Evolutionary conservation across 2,113 vertebrate genomes (phyloP).

Genomic region (Coregonus clupeaformis): DNA sequence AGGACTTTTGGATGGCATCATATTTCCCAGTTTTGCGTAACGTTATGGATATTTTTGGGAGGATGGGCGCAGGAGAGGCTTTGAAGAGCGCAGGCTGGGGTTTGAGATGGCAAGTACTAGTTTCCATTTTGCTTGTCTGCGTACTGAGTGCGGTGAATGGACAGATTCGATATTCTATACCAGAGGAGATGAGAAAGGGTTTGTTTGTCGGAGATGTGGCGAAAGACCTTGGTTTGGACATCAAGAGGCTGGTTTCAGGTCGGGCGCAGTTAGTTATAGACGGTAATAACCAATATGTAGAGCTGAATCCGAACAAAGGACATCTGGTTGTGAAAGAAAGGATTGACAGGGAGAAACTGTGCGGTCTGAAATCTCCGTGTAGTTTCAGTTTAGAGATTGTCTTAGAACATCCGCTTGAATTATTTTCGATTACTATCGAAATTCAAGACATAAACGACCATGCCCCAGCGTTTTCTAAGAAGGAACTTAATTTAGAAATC

Average conservation of each 20-base stretch:
- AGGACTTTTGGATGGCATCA: neutral
- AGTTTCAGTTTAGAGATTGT: constrained; percentile 74
- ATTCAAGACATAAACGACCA: constrained; percentile 81
- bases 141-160: constrained; percentile 35
- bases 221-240: constrained; percentile 73
- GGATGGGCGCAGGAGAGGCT: constrained; percentile 6
- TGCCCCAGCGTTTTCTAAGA: constrained; percentile 68
- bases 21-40: neutral
- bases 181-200: constrained; percentile 76
- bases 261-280: constrained; percentile 72
- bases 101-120: constrained; percentile 59
- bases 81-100: neutral
- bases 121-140: constrained; percentile 64
- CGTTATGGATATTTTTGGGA: constrained; percentile 31
- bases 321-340: constrained; percentile 69
- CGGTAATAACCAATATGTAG: constrained; percentile 64
- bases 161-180: constrained; percentile 75
- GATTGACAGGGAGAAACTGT: constrained; percentile 78
- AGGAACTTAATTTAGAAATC: constrained; percentile 63
- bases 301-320: constrained; percentile 69
- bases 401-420: constrained; percentile 78
- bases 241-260: constrained; percentile 69
- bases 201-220: constrained; percentile 74
- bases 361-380: constrained; percentile 69
- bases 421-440: constrained; percentile 74